phyloP scores from a whole-genome alignment of 2,113 vertebrate genomes.

The Elaphurus davidianus region DNA sequence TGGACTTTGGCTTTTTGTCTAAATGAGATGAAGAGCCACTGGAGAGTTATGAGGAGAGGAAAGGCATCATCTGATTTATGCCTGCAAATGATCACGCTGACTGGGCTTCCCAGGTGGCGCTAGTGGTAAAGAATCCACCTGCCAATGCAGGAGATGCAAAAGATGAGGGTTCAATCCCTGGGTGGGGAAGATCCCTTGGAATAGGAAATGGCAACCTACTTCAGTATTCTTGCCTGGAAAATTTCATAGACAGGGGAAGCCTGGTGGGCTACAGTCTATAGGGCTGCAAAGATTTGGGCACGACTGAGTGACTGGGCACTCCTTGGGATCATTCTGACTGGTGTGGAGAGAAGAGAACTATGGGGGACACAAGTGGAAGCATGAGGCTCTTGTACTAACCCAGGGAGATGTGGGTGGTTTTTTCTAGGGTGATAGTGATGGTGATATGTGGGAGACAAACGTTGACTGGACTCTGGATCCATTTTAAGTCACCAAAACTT shows the following conservation, averaged over 20 bases:
- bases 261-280: background rate
- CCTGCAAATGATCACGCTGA: background rate
- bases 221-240: background rate
- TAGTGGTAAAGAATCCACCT: background rate
- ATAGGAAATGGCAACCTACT: background rate
- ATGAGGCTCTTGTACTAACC: background rate
- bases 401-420: background rate
- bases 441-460: background rate
- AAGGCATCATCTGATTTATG: background rate
- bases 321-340: background rate
- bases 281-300: background rate
- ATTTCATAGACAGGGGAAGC: background rate
- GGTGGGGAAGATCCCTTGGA: background rate
- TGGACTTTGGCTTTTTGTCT: background rate
- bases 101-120: background rate
- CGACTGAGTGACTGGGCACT: background rate
- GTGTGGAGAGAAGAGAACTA: background rate
- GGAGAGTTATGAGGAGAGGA: background rate
- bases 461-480: background rate
- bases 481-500: background rate
- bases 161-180: background rate
- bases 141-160: background rate
- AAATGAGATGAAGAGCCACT: background rate
- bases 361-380: background rate
- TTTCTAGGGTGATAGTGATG: background rate